These are phyloP conservation scores for Elysia crispata DNA, from an alignment of 2,888 invertebrate genomes.

Conservation along the genomic window DNA sequence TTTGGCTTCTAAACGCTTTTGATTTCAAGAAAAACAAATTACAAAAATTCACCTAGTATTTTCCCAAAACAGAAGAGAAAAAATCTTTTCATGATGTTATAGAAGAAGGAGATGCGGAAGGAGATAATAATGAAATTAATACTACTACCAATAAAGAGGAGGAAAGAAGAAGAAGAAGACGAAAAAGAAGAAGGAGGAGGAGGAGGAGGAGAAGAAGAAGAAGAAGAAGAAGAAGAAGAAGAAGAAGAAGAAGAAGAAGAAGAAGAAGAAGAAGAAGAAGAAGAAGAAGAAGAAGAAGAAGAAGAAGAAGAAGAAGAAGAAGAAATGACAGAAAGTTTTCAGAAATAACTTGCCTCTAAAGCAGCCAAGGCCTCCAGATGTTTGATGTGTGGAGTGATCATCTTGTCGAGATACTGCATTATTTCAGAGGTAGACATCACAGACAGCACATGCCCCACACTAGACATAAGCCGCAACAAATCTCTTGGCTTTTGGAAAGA, in stretches of 20 bases:
- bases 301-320: too few relatives aligned
- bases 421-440: slow-evolving; percentile 83
- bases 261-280: neutral
- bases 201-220: neutral
- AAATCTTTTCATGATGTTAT: neutral
- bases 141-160: neutral
- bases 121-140: neutral
- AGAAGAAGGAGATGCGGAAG: neutral
- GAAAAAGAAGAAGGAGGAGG: neutral
- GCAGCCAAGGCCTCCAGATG: slow-evolving; percentile 73
- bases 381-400: slow-evolving; percentile 82
- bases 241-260: too few relatives aligned
- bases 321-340: too few relatives aligned
- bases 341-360: too few relatives aligned
- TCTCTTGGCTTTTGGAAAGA: slow-evolving; percentile 82
- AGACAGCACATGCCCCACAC: slow-evolving; percentile 86
- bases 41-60: too few relatives aligned
- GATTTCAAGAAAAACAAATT: neutral
- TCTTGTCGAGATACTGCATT: slow-evolving; percentile 84
- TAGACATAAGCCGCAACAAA: slow-evolving; percentile 86
- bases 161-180: neutral
- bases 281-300: neutral
- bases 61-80: too few relatives aligned
- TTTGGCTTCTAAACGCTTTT: neutral
- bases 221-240: neutral